These are phyloP conservation scores for Lontra canadensis DNA, from an alignment of 2,113 vertebrate species.

Conservation along the genomic window DNA sequence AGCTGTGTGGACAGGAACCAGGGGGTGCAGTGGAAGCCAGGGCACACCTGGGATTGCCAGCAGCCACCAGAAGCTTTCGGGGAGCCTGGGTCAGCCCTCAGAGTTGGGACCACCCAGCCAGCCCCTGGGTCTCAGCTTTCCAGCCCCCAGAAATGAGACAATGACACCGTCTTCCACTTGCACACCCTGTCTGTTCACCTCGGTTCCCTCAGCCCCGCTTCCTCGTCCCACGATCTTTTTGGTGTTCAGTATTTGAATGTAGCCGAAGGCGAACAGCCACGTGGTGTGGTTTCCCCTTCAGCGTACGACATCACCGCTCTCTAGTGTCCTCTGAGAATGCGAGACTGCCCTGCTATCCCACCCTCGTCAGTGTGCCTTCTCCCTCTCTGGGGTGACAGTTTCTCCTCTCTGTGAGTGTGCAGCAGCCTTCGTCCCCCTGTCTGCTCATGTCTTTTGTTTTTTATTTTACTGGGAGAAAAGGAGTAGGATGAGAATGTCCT, in stretches of 20 bases:
- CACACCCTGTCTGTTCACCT: background rate
- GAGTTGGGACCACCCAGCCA: background rate
- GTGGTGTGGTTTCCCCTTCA: background rate
- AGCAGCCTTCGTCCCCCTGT: background rate
- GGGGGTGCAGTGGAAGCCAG: background rate
- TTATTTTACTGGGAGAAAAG: background rate
- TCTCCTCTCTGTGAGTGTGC: background rate
- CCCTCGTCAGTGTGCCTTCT: background rate
- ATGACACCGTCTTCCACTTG: background rate
- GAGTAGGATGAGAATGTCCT: background rate
- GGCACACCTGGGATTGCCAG: background rate
- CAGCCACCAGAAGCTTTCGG: background rate
- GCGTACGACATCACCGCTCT: rapidly evolving
- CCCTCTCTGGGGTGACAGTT: background rate
- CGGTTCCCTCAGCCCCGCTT: background rate
- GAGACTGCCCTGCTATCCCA: no score
- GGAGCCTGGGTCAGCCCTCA: background rate
- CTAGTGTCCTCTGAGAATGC: background rate
- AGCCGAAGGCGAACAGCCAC: background rate
- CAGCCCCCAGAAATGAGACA: background rate
- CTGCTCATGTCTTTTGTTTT: background rate
- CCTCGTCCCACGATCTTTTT: background rate
- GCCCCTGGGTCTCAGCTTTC: background rate
- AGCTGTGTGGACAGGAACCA: background rate
- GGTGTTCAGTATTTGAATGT: background rate